Conservation (phyloP, 1,140 invertebrate species). For the Leptopilina boulardi region DNA sequence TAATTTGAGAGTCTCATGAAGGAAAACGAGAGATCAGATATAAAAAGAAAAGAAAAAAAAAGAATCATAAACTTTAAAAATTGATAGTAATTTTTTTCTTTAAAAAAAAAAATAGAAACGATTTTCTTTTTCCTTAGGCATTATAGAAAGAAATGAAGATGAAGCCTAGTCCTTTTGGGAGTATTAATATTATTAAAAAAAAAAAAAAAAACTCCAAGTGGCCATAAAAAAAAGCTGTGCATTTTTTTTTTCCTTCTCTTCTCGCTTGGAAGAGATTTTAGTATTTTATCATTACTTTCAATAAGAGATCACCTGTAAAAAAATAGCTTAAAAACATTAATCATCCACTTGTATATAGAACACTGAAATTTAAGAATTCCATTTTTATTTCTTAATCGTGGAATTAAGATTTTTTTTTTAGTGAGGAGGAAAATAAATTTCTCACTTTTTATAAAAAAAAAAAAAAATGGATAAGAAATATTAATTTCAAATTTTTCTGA, state of each 20-base stretch:
- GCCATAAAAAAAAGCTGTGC: slow-evolving; percentile 32
- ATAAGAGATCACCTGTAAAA: neutral
- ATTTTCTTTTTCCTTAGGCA: neutral
- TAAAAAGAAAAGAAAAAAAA: too few relatives aligned
- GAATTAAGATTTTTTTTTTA: neutral
- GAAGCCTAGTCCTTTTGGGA: slow-evolving; percentile 11
- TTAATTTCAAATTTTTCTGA: too few relatives aligned
- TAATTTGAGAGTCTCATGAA: too few relatives aligned
- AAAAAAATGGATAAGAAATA: too few relatives aligned
- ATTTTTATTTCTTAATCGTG: neutral
- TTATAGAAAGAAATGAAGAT: neutral
- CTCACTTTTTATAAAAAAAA: too few relatives aligned
- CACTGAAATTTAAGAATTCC: neutral
- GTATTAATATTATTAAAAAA: neutral
- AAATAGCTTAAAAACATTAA: neutral
- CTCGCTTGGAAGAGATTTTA: neutral
- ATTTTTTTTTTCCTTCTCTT: neutral
- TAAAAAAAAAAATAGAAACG: neutral
- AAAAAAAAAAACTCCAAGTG: slow-evolving; percentile 1
- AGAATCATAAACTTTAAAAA: neutral
- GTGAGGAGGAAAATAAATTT: too few relatives aligned
- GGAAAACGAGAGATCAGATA: too few relatives aligned
- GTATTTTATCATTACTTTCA: neutral
- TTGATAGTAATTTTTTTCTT: neutral
- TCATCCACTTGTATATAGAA: slow-evolving; percentile 12